Conservation (phyloP, 2,113 vertebrate genomes). For the Bucco capensis region DNA sequence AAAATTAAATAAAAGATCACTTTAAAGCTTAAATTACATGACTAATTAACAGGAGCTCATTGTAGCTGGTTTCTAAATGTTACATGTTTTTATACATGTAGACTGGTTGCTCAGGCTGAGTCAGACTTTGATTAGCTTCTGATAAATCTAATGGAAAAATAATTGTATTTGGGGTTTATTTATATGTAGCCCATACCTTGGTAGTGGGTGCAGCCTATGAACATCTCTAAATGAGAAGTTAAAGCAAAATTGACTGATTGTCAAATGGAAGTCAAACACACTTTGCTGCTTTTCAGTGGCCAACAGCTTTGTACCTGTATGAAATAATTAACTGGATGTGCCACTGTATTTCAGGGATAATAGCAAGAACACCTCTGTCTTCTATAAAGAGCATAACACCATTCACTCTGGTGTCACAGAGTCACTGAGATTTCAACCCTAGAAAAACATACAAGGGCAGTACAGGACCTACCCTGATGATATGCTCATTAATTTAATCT, state of each 20-base stretch:
- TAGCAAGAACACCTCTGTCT: background rate
- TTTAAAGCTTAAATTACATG: background rate
- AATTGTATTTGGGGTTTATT: background rate
- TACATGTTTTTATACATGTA: background rate
- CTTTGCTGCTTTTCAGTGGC: background rate
- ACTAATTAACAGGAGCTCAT: background rate
- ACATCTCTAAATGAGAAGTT: background rate
- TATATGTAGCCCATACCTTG: rapidly evolving
- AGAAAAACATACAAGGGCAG: background rate
- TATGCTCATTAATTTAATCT: background rate
- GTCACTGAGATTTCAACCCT: background rate
- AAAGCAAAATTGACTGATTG: background rate
- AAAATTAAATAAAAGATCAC: slow-evolving; percentile 28
- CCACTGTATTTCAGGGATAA: background rate
- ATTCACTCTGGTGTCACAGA: background rate
- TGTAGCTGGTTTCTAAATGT: background rate
- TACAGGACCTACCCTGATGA: background rate
- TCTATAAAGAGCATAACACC: background rate
- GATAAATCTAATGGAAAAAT: background rate
- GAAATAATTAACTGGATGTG: background rate
- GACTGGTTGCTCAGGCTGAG: background rate
- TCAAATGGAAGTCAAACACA: background rate
- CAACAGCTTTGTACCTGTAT: background rate
- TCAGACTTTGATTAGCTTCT: background rate
- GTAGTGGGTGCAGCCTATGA: background rate